phyloP scores from a whole-genome alignment of 2,113 vertebrate species.

The Syrmaticus mikado region DNA sequence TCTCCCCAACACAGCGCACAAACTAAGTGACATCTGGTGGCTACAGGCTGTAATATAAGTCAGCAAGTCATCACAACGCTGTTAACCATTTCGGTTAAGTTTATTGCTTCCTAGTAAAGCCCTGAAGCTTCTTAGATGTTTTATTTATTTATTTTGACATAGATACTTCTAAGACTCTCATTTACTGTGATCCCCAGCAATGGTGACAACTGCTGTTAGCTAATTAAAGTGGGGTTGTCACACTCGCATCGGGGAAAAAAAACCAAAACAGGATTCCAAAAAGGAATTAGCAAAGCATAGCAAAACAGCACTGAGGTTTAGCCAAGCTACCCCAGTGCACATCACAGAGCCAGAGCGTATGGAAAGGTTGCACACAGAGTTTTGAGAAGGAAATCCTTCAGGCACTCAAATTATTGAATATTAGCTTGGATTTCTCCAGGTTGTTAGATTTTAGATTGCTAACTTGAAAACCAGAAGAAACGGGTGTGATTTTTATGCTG shows the following conservation, averaged over 20 bases:
- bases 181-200: not conserved
- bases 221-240: not conserved
- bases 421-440: not conserved
- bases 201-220: not conserved
- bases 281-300: not conserved
- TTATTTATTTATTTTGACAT: conserved; percentile 20
- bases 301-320: not conserved
- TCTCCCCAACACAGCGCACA: not conserved
- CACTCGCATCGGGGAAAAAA: not conserved
- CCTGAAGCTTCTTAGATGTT: not conserved
- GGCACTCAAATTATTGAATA: not conserved
- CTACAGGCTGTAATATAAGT: not conserved
- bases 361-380: not conserved
- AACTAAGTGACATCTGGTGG: conserved; percentile 43
- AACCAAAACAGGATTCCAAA: not conserved
- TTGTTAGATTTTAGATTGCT: not conserved
- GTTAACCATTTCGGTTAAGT: not conserved
- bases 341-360: accelerated
- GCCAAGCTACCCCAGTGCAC: not conserved
- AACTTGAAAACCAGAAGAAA: not conserved
- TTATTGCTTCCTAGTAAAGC: not conserved
- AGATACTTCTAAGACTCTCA: not conserved
- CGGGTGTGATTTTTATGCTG: not conserved
- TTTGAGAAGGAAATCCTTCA: not conserved
- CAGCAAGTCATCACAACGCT: not conserved